Evolutionary conservation across 2,113 vertebrate genomes (phyloP), one percentile per base, ranked within the genome.

Genomic region (Panurus biarmicus): DNA sequence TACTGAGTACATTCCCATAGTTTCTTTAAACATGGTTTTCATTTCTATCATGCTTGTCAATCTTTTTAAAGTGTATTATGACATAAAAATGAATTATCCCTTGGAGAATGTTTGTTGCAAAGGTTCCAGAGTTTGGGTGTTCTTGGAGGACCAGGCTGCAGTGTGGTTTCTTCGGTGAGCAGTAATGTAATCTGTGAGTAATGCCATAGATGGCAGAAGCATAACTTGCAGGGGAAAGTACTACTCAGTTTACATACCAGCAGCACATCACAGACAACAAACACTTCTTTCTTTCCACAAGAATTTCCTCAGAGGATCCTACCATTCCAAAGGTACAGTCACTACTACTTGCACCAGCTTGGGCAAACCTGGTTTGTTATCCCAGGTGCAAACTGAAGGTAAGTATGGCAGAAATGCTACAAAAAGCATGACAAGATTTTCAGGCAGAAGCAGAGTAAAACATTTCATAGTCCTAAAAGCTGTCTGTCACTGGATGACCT

Each of bases 401-500:
- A 75, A 83, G 47, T 50, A 54, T 36, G 67, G 73, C 75, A 89
- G 71, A 80, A 94, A 87, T 48, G 58, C 83, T 76, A 62, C 8
- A 14, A 87, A 88, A 64, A 82, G 88, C 76, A 73, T 23, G 60
- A 86, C 12, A 2, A 69, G 60, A 42, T 67, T 78, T 88, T 89
- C 69, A 90, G 86, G 76, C 51, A 77, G n/a, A 92, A 90, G 90
- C 65, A 57, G 73, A 51, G 50, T 38, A 54, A 64, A 89, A 82
- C 81, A 85, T 93, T 93, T 93, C 91, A 92, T 60, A 90, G 57
- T 86, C 85, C 87, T 93, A 89, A 88, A 91, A 81, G 36, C 36
- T 91, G 44, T 62, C 58, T 91, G 26, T 18, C 50, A 58, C 57
- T 85, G 62, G 33, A 17, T 56, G 45, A 72, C 71, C 24, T 83